Percentiles rank a stretch among this genome's conserved stretches.
phyloP scores from a whole-genome alignment of 2,888 invertebrate genomes.

The Litoditis marina region DNA sequence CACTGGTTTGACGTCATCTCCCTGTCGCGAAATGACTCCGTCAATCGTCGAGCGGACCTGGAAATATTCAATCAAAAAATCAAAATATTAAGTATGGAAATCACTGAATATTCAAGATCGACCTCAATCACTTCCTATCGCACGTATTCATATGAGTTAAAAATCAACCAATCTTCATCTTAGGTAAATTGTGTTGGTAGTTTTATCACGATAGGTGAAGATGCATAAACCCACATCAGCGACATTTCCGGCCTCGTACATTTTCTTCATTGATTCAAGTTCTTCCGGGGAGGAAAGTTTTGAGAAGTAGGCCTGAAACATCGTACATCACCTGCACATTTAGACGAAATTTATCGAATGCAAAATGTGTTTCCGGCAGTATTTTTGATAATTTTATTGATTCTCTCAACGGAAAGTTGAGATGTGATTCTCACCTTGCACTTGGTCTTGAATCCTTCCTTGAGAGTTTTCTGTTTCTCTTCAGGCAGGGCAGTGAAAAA shows the following conservation, averaged over 20 bases:
- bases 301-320: constrained; percentile 19
- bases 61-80: not conserved
- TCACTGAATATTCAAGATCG: too few relatives aligned
- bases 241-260: constrained; percentile 16
- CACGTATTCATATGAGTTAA: too few relatives aligned
- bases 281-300: constrained; percentile 26
- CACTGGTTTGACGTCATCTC: constrained; percentile 21
- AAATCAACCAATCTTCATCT: too few relatives aligned
- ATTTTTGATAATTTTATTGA: not conserved
- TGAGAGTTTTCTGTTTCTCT: constrained; percentile 24
- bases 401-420: not conserved
- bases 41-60: constrained; percentile 19
- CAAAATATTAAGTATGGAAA: too few relatives aligned
- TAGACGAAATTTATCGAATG: not conserved
- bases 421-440: constrained; percentile 21
- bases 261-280: constrained; percentile 18
- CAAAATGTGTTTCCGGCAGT: not conserved
- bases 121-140: too few relatives aligned
- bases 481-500: constrained; percentile 37
- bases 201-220: too few relatives aligned
- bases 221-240: constrained; percentile 13
- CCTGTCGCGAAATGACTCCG: constrained; percentile 23
- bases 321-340: too few relatives aligned
- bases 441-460: constrained; percentile 35
- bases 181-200: too few relatives aligned